phyloP scores from a whole-genome alignment of 2,113 vertebrate species.

The Rhinoptilus africanus region DNA sequence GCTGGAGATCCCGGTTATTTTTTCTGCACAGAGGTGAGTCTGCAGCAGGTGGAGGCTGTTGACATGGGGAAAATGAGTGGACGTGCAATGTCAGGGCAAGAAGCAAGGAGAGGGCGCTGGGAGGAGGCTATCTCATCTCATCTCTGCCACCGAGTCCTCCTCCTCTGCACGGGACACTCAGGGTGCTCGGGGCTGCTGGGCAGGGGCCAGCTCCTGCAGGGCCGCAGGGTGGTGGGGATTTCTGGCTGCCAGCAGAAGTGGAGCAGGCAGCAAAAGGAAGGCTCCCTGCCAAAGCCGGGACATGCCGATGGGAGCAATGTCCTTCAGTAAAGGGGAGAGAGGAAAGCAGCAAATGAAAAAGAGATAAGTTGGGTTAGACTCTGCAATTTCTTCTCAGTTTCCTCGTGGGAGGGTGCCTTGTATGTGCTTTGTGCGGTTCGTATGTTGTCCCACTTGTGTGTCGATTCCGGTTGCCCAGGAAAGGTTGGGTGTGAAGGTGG shows the following conservation, averaged over 20 bases:
- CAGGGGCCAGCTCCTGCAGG: background rate
- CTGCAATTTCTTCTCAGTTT: background rate
- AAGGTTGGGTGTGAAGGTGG: background rate
- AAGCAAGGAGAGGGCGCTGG: background rate
- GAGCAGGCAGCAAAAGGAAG: background rate
- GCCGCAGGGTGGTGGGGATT: background rate
- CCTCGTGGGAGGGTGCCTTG: background rate
- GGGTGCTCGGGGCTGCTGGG: background rate
- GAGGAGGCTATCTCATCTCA: background rate
- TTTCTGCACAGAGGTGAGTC: background rate
- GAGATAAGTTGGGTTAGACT: background rate
- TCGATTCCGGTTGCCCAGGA: accelerated
- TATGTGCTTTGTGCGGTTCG: background rate
- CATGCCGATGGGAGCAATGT: background rate
- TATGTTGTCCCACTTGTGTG: background rate
- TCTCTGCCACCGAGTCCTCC: background rate
- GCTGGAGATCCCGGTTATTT: background rate
- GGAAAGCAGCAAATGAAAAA: background rate
- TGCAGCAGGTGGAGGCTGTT: background rate
- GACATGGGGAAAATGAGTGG: background rate
- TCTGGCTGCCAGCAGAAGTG: background rate
- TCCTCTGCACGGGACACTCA: background rate
- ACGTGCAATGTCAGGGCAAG: background rate
- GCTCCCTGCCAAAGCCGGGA: background rate
- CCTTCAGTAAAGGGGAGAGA: background rate